These are phyloP conservation scores for Scalopus aquaticus DNA, from an alignment of 2,113 vertebrate species.

Conservation along the genomic window DNA sequence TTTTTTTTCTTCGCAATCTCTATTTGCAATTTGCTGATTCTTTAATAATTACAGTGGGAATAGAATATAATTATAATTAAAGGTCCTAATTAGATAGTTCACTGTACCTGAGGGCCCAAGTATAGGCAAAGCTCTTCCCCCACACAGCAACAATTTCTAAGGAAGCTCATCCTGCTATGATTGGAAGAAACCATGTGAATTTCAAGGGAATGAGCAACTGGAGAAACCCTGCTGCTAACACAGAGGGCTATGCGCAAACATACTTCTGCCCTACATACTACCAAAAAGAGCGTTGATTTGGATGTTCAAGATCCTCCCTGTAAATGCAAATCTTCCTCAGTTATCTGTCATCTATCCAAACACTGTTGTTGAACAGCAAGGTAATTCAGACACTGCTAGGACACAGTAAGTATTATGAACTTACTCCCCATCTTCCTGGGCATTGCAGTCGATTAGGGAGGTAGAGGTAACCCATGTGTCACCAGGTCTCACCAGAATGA, in stretches of 20 bases:
- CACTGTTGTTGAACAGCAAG: background rate
- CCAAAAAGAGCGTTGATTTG: background rate
- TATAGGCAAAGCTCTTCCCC: background rate
- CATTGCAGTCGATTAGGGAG: background rate
- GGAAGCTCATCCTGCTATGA: background rate
- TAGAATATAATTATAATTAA: background rate
- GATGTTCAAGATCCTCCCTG: background rate
- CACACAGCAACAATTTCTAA: background rate
- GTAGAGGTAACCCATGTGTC: background rate
- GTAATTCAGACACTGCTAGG: background rate
- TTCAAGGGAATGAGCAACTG: background rate
- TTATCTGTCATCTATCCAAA: background rate
- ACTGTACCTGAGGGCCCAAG: background rate
- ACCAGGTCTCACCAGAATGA: background rate
- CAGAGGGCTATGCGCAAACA: background rate
- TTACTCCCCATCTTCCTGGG: background rate
- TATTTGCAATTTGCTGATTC: background rate
- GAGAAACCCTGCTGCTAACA: background rate
- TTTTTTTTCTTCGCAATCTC: background rate
- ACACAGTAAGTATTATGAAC: too few relatives aligned
- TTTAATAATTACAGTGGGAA: background rate
- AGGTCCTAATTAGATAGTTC: background rate
- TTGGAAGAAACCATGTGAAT: background rate
- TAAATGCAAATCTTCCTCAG: background rate
- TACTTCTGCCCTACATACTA: background rate